Conservation (phyloP, 2,888 invertebrate genomes). For the Lithosia quadra region DNA sequence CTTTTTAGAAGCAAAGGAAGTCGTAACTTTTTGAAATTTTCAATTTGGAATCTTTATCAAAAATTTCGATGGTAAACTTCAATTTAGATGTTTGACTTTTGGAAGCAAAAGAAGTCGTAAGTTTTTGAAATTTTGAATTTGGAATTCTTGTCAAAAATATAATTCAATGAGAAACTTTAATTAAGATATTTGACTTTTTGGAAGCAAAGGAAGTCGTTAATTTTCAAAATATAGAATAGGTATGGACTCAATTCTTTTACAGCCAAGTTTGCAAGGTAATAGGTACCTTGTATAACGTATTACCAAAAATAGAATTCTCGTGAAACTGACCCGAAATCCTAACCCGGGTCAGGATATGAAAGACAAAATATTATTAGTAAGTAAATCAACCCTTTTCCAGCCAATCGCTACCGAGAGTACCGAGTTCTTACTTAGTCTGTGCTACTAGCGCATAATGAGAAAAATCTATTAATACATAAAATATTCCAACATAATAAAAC, state of each 20-base stretch:
- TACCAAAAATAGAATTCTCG: not conserved
- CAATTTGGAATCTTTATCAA: not conserved
- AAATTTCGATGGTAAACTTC: not conserved
- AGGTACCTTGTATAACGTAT: not conserved
- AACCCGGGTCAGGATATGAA: not conserved
- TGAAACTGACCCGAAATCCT: too few species aligned
- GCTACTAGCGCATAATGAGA: not conserved
- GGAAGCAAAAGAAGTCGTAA: not conserved
- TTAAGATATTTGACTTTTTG: not conserved
- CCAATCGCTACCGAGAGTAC: too few species aligned
- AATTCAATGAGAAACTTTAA: not conserved
- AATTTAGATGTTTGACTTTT: not conserved
- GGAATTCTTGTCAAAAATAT: not conserved
- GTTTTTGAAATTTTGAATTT: not conserved
- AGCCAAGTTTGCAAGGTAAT: not conserved
- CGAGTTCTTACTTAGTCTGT: too few species aligned
- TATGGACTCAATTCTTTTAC: not conserved
- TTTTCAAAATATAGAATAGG: not conserved
- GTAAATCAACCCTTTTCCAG: too few species aligned
- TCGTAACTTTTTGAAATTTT: constrained; percentile 20
- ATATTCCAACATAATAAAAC: constrained; percentile 27
- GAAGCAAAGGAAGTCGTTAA: not conserved
- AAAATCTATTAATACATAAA: not conserved
- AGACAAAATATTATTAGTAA: not conserved
- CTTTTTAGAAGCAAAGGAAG: constrained; percentile 31